Evolutionary conservation across 2,797 vertebrate species (phyloP).

Genomic region (Hippocampus kuda): DNA sequence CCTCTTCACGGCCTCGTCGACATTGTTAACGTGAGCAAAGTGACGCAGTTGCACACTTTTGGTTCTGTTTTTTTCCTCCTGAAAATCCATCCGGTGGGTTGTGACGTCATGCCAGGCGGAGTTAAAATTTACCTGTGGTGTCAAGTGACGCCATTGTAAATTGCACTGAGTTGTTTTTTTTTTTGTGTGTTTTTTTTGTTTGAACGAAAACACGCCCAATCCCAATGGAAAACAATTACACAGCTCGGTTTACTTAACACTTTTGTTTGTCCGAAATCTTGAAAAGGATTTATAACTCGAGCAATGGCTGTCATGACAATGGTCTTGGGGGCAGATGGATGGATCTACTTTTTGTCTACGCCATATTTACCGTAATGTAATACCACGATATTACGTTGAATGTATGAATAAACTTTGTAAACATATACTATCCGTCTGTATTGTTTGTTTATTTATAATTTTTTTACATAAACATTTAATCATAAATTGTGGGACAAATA

Average conservation of each 20-base stretch:
- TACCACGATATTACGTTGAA: neutral
- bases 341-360: neutral
- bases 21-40: neutral
- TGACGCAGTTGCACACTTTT: neutral
- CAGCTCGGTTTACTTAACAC: neutral
- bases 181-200: neutral
- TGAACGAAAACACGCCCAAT: neutral
- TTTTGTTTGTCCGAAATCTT: neutral
- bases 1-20: neutral
- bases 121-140: constrained; percentile 41
- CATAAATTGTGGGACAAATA: neutral
- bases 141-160: constrained; percentile 30
- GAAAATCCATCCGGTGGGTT: constrained; percentile 4
- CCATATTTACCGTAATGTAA: neutral
- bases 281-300: neutral
- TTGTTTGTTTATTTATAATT: no score
- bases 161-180: neutral
- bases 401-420: neutral
- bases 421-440: neutral
- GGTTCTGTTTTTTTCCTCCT: constrained; percentile 19
- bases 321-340: neutral
- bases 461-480: neutral
- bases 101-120: constrained; percentile 35
- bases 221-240: neutral
- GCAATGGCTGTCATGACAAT: neutral